A percentile compares a stretch with the other conserved stretches of the same genome.
Conservation (phyloP, 2,888 invertebrate genomes). For the Drosophila fulvimacula region DNA sequence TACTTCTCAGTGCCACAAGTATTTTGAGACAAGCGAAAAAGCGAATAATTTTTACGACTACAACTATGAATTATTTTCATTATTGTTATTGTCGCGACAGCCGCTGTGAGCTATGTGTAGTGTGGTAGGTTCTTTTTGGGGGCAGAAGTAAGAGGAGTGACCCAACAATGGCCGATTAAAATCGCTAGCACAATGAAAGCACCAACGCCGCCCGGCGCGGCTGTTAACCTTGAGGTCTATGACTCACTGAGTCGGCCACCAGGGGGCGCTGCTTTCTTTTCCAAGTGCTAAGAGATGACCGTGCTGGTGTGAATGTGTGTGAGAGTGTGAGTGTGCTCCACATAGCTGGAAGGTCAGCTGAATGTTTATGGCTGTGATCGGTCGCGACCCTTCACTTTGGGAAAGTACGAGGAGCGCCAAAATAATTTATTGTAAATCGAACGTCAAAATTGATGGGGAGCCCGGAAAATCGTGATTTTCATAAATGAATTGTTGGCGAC, state of each 20-base stretch:
- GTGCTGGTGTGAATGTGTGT: conserved; percentile 11
- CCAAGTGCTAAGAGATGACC: conserved; percentile 50
- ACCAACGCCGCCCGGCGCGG: conserved; percentile 54
- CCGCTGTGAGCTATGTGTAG: conserved; percentile 13
- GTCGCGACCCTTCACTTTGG: conserved; percentile 74
- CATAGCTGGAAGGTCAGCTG: conserved; percentile 67
- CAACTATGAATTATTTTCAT: conserved; percentile 76
- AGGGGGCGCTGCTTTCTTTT: conserved; percentile 68
- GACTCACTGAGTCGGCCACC: conserved; percentile 60
- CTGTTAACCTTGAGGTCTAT: conserved; percentile 80
- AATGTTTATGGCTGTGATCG: conserved; percentile 38
- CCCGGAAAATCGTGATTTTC: conserved; percentile 80
- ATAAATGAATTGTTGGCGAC: conserved; percentile 82
- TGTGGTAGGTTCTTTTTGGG: conserved; percentile 28
- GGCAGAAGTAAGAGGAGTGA: conserved; percentile 28
- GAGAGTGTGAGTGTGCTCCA: conserved; percentile 51
- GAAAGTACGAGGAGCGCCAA: conserved; percentile 65
- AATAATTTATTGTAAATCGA: conserved; percentile 74
- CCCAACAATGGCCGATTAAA: conserved; percentile 67
- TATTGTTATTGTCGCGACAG: conserved; percentile 54
- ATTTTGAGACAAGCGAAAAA: conserved; percentile 50
- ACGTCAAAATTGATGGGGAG: conserved; percentile 50
- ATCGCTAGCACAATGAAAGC: conserved; percentile 55
- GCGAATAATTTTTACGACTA: conserved; percentile 70
- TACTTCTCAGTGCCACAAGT: conserved; percentile 35